phyloP scores from a whole-genome alignment of 2,797 vertebrate species.

The Chlorospingus flavigularis region DNA sequence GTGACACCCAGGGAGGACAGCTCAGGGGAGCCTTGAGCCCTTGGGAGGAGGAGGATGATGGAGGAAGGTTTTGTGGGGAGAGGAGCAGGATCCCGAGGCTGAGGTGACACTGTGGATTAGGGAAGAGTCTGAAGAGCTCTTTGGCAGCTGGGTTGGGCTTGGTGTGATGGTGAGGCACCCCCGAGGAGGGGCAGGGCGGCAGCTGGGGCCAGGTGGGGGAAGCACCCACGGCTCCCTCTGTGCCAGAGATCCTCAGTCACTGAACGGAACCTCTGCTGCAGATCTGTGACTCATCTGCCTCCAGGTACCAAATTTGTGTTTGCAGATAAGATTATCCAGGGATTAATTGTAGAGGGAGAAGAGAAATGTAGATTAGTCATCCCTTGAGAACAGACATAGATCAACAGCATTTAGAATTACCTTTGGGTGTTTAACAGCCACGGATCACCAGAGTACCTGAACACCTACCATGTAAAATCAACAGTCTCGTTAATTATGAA shows the following conservation, averaged over 20 bases:
- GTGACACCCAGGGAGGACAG: neutral
- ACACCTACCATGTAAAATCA: slow-evolving; percentile 58
- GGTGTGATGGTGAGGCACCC: neutral
- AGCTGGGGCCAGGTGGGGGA: neutral
- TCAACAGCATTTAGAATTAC: slow-evolving; percentile 56
- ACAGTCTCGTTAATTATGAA: slow-evolving; percentile 44
- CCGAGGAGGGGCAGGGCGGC: neutral
- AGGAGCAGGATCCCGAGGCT: neutral
- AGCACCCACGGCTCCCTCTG: neutral
- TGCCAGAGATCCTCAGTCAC: neutral
- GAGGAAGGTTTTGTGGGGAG: neutral
- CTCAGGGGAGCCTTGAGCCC: neutral
- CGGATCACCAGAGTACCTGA: slow-evolving; percentile 50
- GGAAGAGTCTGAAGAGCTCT: neutral
- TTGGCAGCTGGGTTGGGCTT: rapidly evolving
- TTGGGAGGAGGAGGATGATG: neutral
- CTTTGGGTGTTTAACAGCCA: slow-evolving; percentile 48
- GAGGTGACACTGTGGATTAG: rapidly evolving
- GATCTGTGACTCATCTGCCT: slow-evolving; percentile 36
- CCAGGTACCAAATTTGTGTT: slow-evolving; percentile 4
- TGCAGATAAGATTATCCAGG: slow-evolving; percentile 60
- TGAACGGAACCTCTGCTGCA: neutral
- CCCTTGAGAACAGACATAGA: slow-evolving; percentile 55
- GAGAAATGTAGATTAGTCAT: slow-evolving; percentile 50
- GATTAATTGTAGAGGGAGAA: slow-evolving; percentile 65